These are phyloP conservation scores for Heliconius sara DNA, from an alignment of 2,888 invertebrate genomes.

Conservation along the genomic window DNA sequence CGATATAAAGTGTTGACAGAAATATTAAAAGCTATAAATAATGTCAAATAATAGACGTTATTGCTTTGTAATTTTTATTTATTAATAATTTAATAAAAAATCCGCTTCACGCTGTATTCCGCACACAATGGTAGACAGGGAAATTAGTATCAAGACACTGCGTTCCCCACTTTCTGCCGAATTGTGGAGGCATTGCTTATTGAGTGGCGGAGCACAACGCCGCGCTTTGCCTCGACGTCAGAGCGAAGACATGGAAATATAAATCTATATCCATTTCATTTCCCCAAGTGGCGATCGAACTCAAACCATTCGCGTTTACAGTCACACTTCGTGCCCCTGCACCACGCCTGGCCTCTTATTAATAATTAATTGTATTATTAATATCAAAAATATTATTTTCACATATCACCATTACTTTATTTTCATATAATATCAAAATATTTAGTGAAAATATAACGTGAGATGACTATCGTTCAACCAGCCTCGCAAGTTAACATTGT, in stretches of 20 bases:
- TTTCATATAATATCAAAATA: background rate
- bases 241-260: no score
- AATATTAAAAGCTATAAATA: background rate
- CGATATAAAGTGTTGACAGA: background rate
- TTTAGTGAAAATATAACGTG: slow-evolving; percentile 48
- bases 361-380: background rate
- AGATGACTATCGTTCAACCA: slow-evolving; percentile 61
- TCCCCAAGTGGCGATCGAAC: no score
- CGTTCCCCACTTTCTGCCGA: no score
- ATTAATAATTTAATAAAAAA: background rate
- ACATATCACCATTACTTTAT: background rate
- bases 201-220: no score
- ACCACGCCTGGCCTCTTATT: background rate
- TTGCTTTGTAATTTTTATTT: background rate
- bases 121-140: no score
- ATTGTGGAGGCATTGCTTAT: no score
- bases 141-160: no score
- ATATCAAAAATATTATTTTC: background rate
- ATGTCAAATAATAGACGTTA: background rate
- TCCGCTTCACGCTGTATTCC: no score
- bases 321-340: no score
- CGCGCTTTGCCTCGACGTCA: no score
- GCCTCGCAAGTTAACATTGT: slow-evolving; percentile 60
- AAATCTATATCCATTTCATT: no score
- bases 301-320: no score